Conservation (phyloP, 2,888 invertebrate genomes). For the Gerris lacustris region DNA sequence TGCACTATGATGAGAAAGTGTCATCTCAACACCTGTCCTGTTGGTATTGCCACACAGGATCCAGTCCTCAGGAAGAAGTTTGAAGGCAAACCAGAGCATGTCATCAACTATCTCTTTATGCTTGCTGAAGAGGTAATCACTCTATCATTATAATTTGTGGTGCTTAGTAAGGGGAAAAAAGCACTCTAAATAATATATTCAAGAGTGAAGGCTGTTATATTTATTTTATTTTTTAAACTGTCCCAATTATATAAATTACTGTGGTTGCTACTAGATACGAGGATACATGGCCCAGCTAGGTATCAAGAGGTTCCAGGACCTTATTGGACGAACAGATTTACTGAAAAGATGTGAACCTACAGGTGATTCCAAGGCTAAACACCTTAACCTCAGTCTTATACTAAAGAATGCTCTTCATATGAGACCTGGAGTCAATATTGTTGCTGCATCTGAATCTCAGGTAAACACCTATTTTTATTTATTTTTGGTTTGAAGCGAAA, state of each 20-base stretch:
- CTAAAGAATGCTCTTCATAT: conserved; percentile 80
- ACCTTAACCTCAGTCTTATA: conserved; percentile 72
- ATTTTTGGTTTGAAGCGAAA: background rate
- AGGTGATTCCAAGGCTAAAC: conserved; percentile 64
- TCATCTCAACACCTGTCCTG: conserved; percentile 97
- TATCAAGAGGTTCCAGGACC: conserved; percentile 72
- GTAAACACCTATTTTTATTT: conserved; percentile 34
- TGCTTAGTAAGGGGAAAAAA: no score
- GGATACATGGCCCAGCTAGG: conserved; percentile 84
- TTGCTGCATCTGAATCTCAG: conserved; percentile 75
- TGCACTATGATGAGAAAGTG: conserved; percentile 99
- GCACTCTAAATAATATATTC: no score
- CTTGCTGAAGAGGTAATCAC: conserved; percentile 79
- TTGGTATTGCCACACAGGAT: conserved; percentile 98
- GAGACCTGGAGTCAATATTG: conserved; percentile 78
- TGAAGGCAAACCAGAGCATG: conserved; percentile 93
- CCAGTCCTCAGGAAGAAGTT: conserved; percentile 90
- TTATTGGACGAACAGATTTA: conserved; percentile 84
- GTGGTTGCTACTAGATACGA: conserved; percentile 50
- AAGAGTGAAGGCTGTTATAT: background rate
- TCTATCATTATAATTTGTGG: no score
- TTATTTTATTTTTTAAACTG: background rate
- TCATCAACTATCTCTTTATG: conserved; percentile 94
- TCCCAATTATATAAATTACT: no score
- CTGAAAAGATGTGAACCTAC: conserved; percentile 59